phyloP scores from a whole-genome alignment of 2,797 vertebrate genomes.

The Huso huso region DNA sequence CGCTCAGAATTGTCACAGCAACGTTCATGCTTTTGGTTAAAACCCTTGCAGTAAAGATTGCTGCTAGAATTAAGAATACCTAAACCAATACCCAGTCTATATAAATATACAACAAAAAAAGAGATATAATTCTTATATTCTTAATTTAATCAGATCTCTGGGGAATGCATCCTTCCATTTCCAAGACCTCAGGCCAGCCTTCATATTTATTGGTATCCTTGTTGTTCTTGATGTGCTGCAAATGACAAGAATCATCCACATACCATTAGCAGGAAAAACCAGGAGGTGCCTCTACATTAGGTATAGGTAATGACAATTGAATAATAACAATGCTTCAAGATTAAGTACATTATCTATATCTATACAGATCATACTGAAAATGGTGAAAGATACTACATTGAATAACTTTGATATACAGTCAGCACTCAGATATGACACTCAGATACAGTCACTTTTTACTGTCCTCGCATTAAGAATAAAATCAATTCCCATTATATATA shows the following conservation, averaged over 20 bases:
- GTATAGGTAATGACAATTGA: too few species aligned
- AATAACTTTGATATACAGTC: too few species aligned
- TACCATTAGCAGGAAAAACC: neutral
- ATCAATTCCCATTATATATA: too few species aligned
- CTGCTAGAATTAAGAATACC: neutral
- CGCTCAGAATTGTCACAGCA: slow-evolving; percentile 41
- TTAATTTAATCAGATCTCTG: slow-evolving; percentile 64
- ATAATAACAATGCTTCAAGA: too few species aligned
- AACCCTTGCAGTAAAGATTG: neutral
- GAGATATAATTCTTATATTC: slow-evolving; percentile 2
- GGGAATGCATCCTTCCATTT: slow-evolving; percentile 96
- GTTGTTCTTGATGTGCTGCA: slow-evolving; percentile 89
- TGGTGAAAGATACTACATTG: too few species aligned
- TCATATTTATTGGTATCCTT: slow-evolving; percentile 93
- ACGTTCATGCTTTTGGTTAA: slow-evolving; percentile 36
- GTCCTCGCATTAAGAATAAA: too few species aligned
- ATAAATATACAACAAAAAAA: slow-evolving; percentile 12
- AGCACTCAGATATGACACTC: too few species aligned
- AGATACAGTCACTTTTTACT: too few species aligned
- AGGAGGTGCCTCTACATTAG: neutral
- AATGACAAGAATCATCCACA: slow-evolving; percentile 18
- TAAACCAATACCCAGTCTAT: neutral
- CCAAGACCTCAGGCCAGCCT: slow-evolving; percentile 96
- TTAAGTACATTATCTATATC: too few species aligned
- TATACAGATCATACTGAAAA: too few species aligned